Conservation (phyloP, 2,888 invertebrate genomes). For the Agrotis segetum region DNA sequence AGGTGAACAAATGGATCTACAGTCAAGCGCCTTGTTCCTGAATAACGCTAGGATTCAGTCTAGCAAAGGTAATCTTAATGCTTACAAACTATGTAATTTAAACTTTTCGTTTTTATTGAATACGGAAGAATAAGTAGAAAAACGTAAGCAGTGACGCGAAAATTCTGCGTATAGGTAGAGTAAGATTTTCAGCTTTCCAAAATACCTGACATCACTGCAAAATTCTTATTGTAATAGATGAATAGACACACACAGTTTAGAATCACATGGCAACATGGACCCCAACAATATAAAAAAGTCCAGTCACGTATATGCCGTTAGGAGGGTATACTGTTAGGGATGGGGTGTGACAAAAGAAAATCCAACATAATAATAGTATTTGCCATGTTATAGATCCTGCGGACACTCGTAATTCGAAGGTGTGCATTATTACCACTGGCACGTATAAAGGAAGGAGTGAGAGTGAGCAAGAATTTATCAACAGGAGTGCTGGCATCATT, state of each 20-base stretch:
- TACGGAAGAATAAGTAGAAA: not conserved
- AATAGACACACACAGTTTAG: not conserved
- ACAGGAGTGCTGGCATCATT: slow-evolving; percentile 56
- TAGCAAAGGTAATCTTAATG: slow-evolving; percentile 65
- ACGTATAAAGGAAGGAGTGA: slow-evolving; percentile 95
- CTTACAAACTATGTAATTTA: not conserved
- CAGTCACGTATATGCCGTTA: not conserved
- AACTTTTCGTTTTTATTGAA: not conserved
- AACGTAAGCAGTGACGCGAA: too few relatives aligned
- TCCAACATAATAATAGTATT: slow-evolving; percentile 9
- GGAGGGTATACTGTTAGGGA: too few relatives aligned
- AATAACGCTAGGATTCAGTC: slow-evolving; percentile 94
- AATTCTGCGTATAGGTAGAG: too few relatives aligned
- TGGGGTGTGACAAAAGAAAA: not conserved
- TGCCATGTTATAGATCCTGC: slow-evolving; percentile 90
- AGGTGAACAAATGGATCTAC: slow-evolving; percentile 96
- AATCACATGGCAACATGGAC: not conserved
- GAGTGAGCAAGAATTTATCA: slow-evolving; percentile 43
- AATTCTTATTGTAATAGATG: too few relatives aligned
- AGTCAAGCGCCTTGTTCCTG: slow-evolving; percentile 93
- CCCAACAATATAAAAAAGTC: not conserved
- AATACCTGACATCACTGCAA: not conserved
- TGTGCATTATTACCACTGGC: slow-evolving; percentile 96
- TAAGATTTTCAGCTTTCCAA: not conserved
- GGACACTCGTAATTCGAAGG: slow-evolving; percentile 93